Conservation (phyloP, 2,888 invertebrate genomes). For the Cataglyphis cursor region DNA sequence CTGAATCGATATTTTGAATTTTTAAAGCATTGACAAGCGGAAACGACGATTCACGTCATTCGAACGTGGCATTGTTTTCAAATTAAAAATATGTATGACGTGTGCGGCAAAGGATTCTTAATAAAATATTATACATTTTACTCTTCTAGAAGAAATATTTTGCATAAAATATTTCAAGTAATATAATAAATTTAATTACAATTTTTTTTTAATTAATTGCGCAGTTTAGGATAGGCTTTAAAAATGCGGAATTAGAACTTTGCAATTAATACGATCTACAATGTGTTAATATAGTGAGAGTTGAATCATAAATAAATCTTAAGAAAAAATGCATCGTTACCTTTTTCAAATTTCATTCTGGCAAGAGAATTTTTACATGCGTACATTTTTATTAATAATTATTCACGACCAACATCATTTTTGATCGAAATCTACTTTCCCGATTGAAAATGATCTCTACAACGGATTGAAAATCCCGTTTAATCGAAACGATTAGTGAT, state of each 20-base stretch:
- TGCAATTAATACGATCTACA: neutral
- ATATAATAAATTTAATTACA: too few relatives aligned
- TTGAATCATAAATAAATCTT: neutral
- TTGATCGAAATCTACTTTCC: conserved; percentile 52
- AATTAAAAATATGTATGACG: neutral
- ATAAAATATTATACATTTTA: neutral
- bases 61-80: neutral
- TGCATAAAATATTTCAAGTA: neutral
- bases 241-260: neutral
- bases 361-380: neutral
- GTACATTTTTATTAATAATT: neutral
- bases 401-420: neutral
- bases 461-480: conserved; percentile 68
- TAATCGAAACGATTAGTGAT: conserved; percentile 72
- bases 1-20: neutral
- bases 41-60: neutral
- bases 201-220: too few relatives aligned
- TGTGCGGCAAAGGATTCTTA: neutral
- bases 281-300: neutral
- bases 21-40: neutral
- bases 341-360: neutral
- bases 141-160: neutral
- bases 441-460: conserved; percentile 60
- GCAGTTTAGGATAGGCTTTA: too few relatives aligned
- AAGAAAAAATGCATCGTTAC: neutral